Evolutionary conservation across 2,797 vertebrate genomes (phyloP), one percentile per base, ranked within the genome.

Genomic region (Acipenser transmontanus): DNA sequence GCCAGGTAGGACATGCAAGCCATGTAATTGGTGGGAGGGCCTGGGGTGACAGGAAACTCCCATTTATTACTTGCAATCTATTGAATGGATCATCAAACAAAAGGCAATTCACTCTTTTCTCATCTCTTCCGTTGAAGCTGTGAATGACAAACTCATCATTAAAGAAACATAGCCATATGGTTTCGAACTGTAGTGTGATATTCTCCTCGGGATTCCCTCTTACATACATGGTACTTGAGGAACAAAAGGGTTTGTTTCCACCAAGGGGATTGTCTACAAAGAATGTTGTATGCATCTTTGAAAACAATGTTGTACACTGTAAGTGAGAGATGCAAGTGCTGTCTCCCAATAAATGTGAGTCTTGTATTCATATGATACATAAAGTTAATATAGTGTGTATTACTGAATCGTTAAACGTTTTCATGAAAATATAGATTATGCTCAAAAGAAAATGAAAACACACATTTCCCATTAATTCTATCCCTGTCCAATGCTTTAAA

Each of bases 1-100:
- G 71, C 62, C 85, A 83, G 85, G 85, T 88, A 71, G 66, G 52
- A 66, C 5, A 50, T 59, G 9, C 7, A 9, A 34, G 49, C 20
- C 6, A n/a, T n/a, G 11, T 57, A 13, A 57, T n/a, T 57, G 54
- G 54, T 57, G 54, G 54, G 54, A 57, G 12, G 54, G 9, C 14
- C 54, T 11, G 10, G 54, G 54, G 5, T 57, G 54, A 7, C 12
- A 7, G 12, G 54, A 57, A n/a, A 57, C 54, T 57, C 2, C 12
- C 12, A n/a, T 52, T 57, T 57, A 13, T 57, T 57, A 57, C 54
- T 13, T 57, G 14, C 54, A 1, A 13, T 57, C 54, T 14, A 7
- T 13, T 57, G 54, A 57, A 14, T 57, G 12, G 9, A 13, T 52
- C 12, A 57, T 57, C 12, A 57, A n/a, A 7, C 54, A 57, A n/a